phyloP scores from a whole-genome alignment of 2,888 invertebrate species.

The Polymixis lichenea region DNA sequence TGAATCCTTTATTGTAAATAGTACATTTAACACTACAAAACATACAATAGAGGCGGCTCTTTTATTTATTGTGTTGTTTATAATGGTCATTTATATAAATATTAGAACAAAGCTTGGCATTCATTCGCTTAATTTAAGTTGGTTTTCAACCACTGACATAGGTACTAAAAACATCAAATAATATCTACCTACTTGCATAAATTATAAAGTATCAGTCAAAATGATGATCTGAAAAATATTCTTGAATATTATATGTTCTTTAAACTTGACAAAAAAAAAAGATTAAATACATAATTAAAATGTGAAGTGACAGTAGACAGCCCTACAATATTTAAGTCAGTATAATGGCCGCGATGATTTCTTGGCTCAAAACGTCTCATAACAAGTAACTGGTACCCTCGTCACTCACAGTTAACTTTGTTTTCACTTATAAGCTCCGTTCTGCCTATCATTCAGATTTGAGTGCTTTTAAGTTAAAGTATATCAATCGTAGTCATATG shows the following conservation, averaged over 20 bases:
- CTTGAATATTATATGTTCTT: not conserved
- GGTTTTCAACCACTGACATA: not conserved
- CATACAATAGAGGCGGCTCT: no score
- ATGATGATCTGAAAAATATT: not conserved
- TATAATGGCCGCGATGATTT: slow-evolving; percentile 86
- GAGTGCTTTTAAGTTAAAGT: slow-evolving; percentile 51
- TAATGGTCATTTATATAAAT: not conserved
- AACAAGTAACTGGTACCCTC: slow-evolving; percentile 81
- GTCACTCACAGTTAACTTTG: slow-evolving; percentile 82
- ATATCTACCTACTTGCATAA: not conserved
- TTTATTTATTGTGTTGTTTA: not conserved
- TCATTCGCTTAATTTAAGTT: not conserved
- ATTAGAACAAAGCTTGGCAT: not conserved
- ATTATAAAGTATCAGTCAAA: not conserved
- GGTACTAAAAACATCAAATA: not conserved
- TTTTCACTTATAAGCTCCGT: slow-evolving; percentile 78
- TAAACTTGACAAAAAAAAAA: not conserved
- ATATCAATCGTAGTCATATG: slow-evolving; percentile 38
- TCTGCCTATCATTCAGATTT: slow-evolving; percentile 59
- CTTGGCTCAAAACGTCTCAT: slow-evolving; percentile 84
- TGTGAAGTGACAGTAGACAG: slow-evolving; percentile 59
- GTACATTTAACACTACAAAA: no score
- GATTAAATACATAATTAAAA: not conserved
- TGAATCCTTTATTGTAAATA: no score
- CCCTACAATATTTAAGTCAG: slow-evolving; percentile 74